Base-by-base conservation (phyloP, 2,888 invertebrate species). In the Agrochola lota region DNA sequence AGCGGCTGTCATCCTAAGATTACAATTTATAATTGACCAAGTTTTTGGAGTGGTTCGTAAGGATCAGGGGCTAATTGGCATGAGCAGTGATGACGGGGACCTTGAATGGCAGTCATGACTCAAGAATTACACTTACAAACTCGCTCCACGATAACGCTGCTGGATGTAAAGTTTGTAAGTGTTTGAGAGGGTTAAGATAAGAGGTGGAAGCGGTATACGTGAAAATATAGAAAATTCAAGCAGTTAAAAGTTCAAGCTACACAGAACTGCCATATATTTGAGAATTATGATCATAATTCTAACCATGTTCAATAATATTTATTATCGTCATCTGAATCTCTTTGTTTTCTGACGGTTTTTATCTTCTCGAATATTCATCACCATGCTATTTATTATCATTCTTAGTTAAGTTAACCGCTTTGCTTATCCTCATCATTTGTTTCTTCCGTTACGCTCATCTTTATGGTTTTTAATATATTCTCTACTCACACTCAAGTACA, bases 121-220 rank as follows among this genome's bases (percentile, higher is more conserved):
- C 90, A 90, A 90, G 89, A 92, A 93, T 94, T 91, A 93, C 92
- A 90, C 91, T 93, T 91, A 91, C 90, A 89, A 93, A 94, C 92
- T 93, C 89, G 85, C 85, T 89, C 86, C 80, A 85, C 90, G 93
- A 93, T 94, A 94, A 91, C 90, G 84, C 85, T 88, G 88, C 85
- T 91, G 90, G 90, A 88, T 90, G 88, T 90, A 91, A 88, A 91
- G 85, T 89, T 89, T 88, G 74, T 55, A 71, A 84, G 69, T 78
- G 76, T 80, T 80, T 75, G 43, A 7, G 20, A 59, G 77, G 81
- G 43, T 9, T 64, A 83, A 83, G 81, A 78, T 15, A 75, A 6
- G 63, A 81, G 72, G 75, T 55, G 0, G 1, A 11, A 81, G 86
- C 86, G 85, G 26, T 30, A 30, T 26, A 9, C 5, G n/a, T 40